Percentiles rank a stretch among this genome's conserved stretches.
phyloP scores from a whole-genome alignment of 2,888 invertebrate species.

The Crematogaster levior region DNA sequence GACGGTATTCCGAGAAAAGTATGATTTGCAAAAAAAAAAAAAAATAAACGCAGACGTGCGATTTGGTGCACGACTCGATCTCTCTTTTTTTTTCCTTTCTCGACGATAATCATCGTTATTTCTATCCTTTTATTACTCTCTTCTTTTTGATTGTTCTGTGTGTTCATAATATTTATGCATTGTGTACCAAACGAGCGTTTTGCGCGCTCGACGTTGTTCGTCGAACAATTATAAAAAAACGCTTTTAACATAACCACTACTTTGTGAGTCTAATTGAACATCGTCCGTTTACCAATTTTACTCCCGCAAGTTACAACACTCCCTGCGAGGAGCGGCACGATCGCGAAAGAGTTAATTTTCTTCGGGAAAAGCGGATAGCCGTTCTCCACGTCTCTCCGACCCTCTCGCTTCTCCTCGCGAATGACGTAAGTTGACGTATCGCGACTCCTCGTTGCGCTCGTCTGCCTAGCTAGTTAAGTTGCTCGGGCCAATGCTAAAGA shows the following conservation, averaged over 20 bases:
- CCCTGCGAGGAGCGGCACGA: not conserved
- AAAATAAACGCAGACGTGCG: not conserved
- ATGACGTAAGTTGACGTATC: slow-evolving; percentile 69
- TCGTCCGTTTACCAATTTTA: not conserved
- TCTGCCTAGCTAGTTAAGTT: slow-evolving; percentile 67
- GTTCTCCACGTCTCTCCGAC: slow-evolving; percentile 1
- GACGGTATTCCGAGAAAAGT: not conserved
- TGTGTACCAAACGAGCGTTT: not conserved
- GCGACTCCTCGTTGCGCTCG: slow-evolving; percentile 65
- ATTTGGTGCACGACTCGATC: not conserved
- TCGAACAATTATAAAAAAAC: not conserved
- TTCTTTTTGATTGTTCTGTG: not conserved
- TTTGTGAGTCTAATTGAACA: not conserved
- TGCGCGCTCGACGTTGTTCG: not conserved
- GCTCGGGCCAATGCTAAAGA: slow-evolving; percentile 63
- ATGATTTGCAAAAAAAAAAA: too few relatives aligned
- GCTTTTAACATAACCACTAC: not conserved
- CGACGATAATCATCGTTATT: not conserved
- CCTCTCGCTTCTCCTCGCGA: slow-evolving; percentile 58
- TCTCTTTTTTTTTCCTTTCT: not conserved
- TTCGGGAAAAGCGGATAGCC: slow-evolving; percentile 49
- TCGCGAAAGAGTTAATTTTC: slow-evolving; percentile 1
- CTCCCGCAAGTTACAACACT: not conserved
- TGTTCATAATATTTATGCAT: not conserved
- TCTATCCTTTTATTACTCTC: not conserved